Evolutionary conservation across 1,140 invertebrate genomes (phyloP).

Genomic region (Ooceraea biroi): DNA sequence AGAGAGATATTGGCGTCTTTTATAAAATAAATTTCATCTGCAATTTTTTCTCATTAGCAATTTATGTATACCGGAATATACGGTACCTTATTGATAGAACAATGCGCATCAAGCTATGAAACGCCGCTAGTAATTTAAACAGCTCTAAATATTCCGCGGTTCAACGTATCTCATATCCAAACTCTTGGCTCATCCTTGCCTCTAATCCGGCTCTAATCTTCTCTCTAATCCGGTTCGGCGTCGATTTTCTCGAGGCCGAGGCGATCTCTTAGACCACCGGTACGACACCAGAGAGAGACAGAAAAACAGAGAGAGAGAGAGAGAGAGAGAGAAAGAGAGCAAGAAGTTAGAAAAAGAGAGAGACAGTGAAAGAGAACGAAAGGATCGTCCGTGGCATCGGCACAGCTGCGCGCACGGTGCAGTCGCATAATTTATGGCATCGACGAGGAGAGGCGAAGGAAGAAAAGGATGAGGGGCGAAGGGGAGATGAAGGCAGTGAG

Average conservation of each 20-base stretch:
- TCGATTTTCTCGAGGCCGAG: slow-evolving; percentile 52
- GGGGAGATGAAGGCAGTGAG: not conserved
- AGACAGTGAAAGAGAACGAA: slow-evolving; percentile 11
- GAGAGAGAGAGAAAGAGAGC: no score
- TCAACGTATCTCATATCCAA: slow-evolving; percentile 39
- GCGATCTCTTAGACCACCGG: slow-evolving; percentile 39
- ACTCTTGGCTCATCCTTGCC: slow-evolving; percentile 40
- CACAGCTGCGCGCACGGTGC: slow-evolving; percentile 82
- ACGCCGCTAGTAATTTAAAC: not conserved
- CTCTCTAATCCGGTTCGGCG: slow-evolving; percentile 47
- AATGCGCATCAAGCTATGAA: not conserved
- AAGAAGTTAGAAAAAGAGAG: no score
- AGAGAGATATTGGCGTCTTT: no score
- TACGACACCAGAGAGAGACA: slow-evolving; percentile 4
- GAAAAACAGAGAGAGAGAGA: no score
- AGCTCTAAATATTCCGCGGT: slow-evolving; percentile 35
- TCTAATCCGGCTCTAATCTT: slow-evolving; percentile 46
- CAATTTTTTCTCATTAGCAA: not conserved
- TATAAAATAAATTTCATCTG: no score
- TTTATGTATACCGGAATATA: not conserved
- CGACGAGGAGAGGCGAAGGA: slow-evolving; percentile 69
- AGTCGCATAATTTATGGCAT: slow-evolving; percentile 84
- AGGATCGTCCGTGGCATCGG: slow-evolving; percentile 66
- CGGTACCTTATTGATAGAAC: not conserved
- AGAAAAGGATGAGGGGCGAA: not conserved